These are phyloP conservation scores for Formica exsecta DNA, from an alignment of 1,140 invertebrate species.

Conservation along the genomic window DNA sequence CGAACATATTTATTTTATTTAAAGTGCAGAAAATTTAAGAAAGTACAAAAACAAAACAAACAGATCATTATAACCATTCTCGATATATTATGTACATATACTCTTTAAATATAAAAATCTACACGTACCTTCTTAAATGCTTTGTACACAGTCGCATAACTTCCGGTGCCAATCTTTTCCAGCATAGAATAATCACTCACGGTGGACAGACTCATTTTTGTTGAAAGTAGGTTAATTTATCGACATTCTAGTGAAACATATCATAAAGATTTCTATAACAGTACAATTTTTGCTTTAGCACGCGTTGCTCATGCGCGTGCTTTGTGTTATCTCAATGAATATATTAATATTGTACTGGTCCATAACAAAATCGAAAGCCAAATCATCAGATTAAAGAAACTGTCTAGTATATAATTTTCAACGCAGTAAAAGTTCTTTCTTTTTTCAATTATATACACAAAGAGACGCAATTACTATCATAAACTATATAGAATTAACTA, in stretches of 20 bases:
- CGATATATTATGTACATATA: neutral
- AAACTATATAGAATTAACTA: neutral
- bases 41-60: too few species aligned
- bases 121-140: constrained; percentile 91
- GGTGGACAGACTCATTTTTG: constrained; percentile 85
- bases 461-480: too few species aligned
- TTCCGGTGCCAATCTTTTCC: constrained; percentile 95
- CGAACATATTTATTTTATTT: too few species aligned
- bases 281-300: neutral
- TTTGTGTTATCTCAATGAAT: constrained; percentile 35
- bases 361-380: too few species aligned
- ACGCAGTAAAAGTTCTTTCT: too few species aligned
- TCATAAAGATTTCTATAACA: constrained; percentile 43
- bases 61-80: too few species aligned
- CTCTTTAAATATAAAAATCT: constrained; percentile 19
- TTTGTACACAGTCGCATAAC: constrained; percentile 95
- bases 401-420: too few species aligned
- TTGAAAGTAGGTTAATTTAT: constrained; percentile 32
- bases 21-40: too few species aligned
- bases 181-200: constrained; percentile 90
- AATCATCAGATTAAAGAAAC: too few species aligned
- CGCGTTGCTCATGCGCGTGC: neutral
- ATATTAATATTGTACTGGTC: neutral
- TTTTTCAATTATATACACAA: too few species aligned
- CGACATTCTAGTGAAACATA: constrained; percentile 43